phyloP scores from a whole-genome alignment of 2,888 invertebrate genomes.

The Halocaridina rubra region DNA sequence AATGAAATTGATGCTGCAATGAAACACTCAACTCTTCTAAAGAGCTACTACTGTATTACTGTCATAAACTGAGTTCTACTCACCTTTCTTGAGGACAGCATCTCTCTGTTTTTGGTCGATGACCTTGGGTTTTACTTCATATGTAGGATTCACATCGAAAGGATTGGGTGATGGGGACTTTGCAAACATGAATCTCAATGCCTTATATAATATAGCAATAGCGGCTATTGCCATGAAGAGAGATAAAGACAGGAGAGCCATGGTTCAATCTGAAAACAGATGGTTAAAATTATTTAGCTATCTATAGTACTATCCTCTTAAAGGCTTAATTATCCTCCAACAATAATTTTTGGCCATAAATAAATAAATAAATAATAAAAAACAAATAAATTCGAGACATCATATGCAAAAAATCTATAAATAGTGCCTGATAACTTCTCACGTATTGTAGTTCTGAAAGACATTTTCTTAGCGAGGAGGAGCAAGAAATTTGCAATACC shows the following conservation, averaged over 20 bases:
- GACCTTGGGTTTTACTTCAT: conserved; percentile 35
- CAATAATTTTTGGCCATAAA: no score
- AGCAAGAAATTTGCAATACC: no score
- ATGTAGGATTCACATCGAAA: conserved; percentile 18
- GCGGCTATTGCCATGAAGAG: neutral
- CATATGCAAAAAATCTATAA: no score
- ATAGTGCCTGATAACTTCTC: no score
- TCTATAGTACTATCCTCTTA: no score
- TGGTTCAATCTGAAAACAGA: neutral
- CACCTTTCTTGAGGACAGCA: conserved; percentile 58
- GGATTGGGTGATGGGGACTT: conserved; percentile 38
- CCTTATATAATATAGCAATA: neutral
- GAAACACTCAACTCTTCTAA: no score
- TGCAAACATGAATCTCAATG: neutral
- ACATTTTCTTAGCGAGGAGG: no score
- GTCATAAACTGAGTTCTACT: neutral
- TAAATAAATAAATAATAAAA: no score
- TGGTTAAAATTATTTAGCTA: no score
- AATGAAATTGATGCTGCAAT: neutral
- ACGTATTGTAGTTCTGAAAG: no score
- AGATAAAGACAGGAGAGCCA: neutral
- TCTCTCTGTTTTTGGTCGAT: conserved; percentile 61
- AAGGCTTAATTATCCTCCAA: no score
- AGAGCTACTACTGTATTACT: neutral
- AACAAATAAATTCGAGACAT: no score